Evolutionary conservation across 2,797 vertebrate species (phyloP), one percentile per base, ranked within the genome.

Genomic region (Arctocebus calabarensis): DNA sequence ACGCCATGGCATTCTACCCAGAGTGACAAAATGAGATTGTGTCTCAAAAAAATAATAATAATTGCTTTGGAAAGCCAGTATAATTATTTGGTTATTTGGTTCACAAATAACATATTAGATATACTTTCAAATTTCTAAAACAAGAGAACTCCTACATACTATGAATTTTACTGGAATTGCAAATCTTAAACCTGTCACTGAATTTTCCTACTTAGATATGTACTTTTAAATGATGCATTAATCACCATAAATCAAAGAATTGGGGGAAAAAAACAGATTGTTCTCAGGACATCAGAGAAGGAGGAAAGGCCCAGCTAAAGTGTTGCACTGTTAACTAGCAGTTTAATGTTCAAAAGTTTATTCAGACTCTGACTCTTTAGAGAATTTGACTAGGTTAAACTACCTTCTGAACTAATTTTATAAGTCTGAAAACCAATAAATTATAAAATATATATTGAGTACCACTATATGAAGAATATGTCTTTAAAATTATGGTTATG

Each of bases 211-310:
- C 19, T 62, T 86, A 83, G 9, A 5, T 32, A 52, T 85, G 11
- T 7, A 84, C 79, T 92, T 90, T 96, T 40, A 96, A 95, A 64
- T 77, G 71, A 61, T 81, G 16, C 17, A 83, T 93, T 84, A 92
- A 88, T 93, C 64, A 78, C 20, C 19, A 55, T 59, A 91, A 93
- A 86, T 88, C 34, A 95, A 83, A 91, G 8, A 73, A 86, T 19
- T 85, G 13, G 55, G 68, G 40, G 43, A 77, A 96, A 88, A 83
- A 88, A 10, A 83, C 68, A 62, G 8, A 45, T 10, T 90, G 16
- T 85, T 22, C 74, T 91, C 64, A 43, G 57, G 40, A 62, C 84
- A 89, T 66, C 5, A 25, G 16, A 61, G 43, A 75, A 85, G 40
- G 20, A 75, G 6, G 57, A 19, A 68, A 68, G 6, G 32, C 10